Percentiles rank a stretch among this genome's conserved stretches.
These are phyloP conservation scores for Oxyura jamaicensis DNA, from an alignment of 2,113 vertebrate species.

Conservation along the genomic window DNA sequence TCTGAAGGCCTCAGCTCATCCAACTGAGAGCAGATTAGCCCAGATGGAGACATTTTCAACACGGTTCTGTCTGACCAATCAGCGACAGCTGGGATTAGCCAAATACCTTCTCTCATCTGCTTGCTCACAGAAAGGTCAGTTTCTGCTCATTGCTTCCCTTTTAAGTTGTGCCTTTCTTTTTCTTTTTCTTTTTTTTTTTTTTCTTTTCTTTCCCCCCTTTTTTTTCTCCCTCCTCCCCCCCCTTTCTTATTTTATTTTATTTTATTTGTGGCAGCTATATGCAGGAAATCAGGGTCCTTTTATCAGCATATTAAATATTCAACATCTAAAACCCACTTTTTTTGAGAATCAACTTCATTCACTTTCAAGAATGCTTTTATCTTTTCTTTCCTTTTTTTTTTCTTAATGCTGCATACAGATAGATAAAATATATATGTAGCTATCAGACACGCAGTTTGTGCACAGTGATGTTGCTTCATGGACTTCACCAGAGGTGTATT, in stretches of 20 bases:
- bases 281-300: slow-evolving; percentile 80
- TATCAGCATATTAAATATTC: slow-evolving; percentile 88
- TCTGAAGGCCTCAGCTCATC: slow-evolving; percentile 88
- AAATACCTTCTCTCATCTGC: slow-evolving; percentile 92
- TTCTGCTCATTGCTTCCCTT: slow-evolving; percentile 88
- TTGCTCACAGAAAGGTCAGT: slow-evolving; percentile 91
- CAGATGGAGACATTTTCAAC: slow-evolving; percentile 93
- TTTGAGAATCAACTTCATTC: slow-evolving; percentile 80
- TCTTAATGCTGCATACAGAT: not conserved
- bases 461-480: not conserved
- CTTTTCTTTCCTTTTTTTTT: not conserved
- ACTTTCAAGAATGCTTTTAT: slow-evolving; percentile 81
- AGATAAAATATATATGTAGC: slow-evolving; percentile 27
- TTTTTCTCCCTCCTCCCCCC: no score
- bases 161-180: slow-evolving; percentile 78
- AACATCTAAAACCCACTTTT: slow-evolving; percentile 77
- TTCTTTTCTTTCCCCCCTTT: not conserved
- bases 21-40: slow-evolving; percentile 92
- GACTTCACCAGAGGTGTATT: not conserved
- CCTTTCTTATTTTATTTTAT: not conserved
- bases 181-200: not conserved
- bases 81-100: slow-evolving; percentile 88
- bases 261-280: slow-evolving; percentile 73
- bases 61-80: slow-evolving; percentile 85
- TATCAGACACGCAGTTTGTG: not conserved